phyloP scores from a whole-genome alignment of 2,888 invertebrate genomes.

The Mamestra brassicae region DNA sequence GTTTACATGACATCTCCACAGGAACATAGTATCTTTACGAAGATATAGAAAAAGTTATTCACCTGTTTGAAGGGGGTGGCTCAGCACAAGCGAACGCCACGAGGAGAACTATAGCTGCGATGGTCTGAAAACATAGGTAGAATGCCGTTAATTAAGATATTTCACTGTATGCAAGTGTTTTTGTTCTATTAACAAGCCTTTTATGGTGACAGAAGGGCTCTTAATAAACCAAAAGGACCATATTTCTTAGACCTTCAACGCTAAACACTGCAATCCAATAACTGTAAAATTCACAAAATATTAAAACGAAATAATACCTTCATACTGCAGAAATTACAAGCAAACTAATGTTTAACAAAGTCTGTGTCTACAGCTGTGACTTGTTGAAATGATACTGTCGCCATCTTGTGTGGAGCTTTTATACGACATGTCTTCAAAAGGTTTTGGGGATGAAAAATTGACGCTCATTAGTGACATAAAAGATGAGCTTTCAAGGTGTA shows the following conservation, averaged over 20 bases:
- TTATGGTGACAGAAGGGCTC: not conserved
- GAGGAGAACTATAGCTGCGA: constrained; percentile 70
- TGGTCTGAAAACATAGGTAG: constrained; percentile 70
- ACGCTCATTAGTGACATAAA: constrained; percentile 81
- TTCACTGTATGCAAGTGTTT: no score
- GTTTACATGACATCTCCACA: no score
- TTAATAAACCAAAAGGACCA: not conserved
- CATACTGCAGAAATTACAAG: constrained; percentile 57
- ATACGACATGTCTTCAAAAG: constrained; percentile 71
- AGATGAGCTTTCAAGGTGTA: constrained; percentile 84
- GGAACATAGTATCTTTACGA: no score
- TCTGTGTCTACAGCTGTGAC: constrained; percentile 28
- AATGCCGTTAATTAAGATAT: no score
- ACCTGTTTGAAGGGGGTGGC: constrained; percentile 85
- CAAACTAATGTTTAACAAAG: constrained; percentile 15
- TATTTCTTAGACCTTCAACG: not conserved
- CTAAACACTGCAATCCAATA: constrained; percentile 52
- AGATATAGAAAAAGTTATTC: constrained; percentile 2
- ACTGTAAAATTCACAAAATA: not conserved
- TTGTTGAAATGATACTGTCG: constrained; percentile 69
- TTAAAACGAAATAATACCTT: constrained; percentile 64
- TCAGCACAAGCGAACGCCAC: constrained; percentile 76
- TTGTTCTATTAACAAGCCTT: no score
- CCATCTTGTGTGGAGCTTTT: constrained; percentile 74
- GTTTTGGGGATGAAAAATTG: constrained; percentile 86